A percentile compares a stretch with the other conserved stretches of the same genome.
phyloP scores from a whole-genome alignment of 2,888 invertebrate genomes.

The Iselma pallidipennis region DNA sequence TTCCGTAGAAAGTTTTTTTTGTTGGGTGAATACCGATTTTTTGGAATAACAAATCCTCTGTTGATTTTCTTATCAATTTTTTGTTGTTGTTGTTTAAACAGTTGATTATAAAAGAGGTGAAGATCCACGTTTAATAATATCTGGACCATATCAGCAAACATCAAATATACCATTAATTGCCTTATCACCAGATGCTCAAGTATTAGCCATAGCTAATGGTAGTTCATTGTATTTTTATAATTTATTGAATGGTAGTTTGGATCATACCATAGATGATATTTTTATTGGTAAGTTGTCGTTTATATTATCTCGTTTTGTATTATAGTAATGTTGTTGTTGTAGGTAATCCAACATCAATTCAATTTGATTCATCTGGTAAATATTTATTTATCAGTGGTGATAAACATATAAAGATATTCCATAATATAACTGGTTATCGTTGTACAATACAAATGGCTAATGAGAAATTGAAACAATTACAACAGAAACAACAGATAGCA shows the following conservation, averaged over 20 bases:
- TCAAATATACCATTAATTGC: slow-evolving; percentile 65
- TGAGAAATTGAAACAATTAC: slow-evolving; percentile 57
- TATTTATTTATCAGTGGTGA: slow-evolving; percentile 76
- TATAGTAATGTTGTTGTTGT: slow-evolving; percentile 52
- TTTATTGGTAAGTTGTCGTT: slow-evolving; percentile 59
- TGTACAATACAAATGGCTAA: slow-evolving; percentile 57
- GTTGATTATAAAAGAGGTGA: slow-evolving; percentile 81
- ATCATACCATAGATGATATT: slow-evolving; percentile 69
- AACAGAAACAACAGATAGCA: slow-evolving; percentile 66
- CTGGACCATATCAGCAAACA: slow-evolving; percentile 65
- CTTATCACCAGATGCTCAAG: slow-evolving; percentile 79
- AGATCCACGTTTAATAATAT: slow-evolving; percentile 71
- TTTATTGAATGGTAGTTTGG: slow-evolving; percentile 66
- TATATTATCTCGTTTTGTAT: neutral
- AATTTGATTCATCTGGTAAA: slow-evolving; percentile 76
- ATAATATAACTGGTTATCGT: slow-evolving; percentile 74
- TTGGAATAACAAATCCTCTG: no score
- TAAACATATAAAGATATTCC: slow-evolving; percentile 75
- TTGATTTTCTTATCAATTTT: neutral
- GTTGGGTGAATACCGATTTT: no score
- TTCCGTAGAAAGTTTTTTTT: no score
- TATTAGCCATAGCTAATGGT: slow-evolving; percentile 71
- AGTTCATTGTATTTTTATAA: slow-evolving; percentile 72
- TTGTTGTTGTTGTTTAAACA: slow-evolving; percentile 47
- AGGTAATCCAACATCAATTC: slow-evolving; percentile 70